Evolutionary conservation across 1,140 invertebrate genomes (phyloP), one percentile per base, ranked within the genome.

Genomic region (Conus betulinus): DNA sequence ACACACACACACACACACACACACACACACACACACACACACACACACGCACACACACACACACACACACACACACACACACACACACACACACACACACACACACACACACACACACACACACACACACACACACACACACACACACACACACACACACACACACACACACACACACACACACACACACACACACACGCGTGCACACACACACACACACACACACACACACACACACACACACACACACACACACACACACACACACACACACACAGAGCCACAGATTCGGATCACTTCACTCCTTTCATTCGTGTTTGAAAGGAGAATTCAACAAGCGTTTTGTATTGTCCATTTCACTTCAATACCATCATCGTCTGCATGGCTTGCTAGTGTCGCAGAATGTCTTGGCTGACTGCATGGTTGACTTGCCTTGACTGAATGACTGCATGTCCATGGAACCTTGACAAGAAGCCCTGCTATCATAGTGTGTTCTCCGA

Each of bases 101-200:
- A 52, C 79, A 52, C 51, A 52, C 79, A 52, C 63, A 71, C 63
- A n/a, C 63, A 71, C 63, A 71, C 63, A 71, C 63, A 71, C 63
- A 71, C 63, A 71, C 63, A 71, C 3, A 67, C 63, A 67, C 63
- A 67, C 63, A 67, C 63, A 67, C 63, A 67, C 3, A n/a, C 63
- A 3, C 1, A n/a, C 63, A n/a, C 63, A n/a, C 63, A n/a, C 63
- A 25, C 25, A 25, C 25, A 25, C 51, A 52, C 51, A 27, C 51
- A 82, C 51, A 27, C 51, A 27, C 51, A 52, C 51, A 17, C 51
- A 17, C 51, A 27, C 6, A 27, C 6, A 82, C 79, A 27, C 25
- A 82, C 79, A 27, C 79, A 82, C 79, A 27, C 79, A 82, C 51
- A 27, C 79, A 82, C 79, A 27, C 79, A 82, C n/a, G n/a, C n/a